Base-by-base conservation (phyloP, 2,888 invertebrate genomes). In the Philhelius pedissequus region DNA sequence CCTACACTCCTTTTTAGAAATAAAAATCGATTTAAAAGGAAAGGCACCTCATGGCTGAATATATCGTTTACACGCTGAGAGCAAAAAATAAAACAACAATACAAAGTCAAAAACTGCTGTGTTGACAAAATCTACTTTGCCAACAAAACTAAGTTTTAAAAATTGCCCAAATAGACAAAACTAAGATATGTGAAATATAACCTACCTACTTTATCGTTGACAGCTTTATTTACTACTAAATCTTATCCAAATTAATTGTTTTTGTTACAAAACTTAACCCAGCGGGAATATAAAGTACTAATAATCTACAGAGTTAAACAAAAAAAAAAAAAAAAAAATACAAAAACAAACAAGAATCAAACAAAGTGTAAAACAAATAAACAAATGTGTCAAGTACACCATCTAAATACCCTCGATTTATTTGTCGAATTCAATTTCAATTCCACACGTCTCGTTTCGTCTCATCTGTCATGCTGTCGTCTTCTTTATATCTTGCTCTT, bases 351-450 rank as follows among this genome's bases (percentile, higher is more conserved):
- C 18, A 30, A n/a, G 38, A 27, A 38, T 4, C 22, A 74, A 70
- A 48, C 58, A 79, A 79, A 80, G 52, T 68, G 52, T 52, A 20
- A 66, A 66, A 38, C 27, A 74, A 73, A 83, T 58, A 76, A 80
- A 80, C 75, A 80, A 84, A 75, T 79, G 80, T 84, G 84, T 84
- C 80, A 84, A 84, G 75, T 84, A 68, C 80, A 62, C 62, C 15
- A 62, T 62, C 8, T 70, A 76, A 80, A 76, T 71, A 71, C 75
- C 70, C 56, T 68, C 54, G 66, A 75, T 84, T 48, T 79, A 62
- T 76, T 62, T 71, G 83, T 79, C 78, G 78, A 83, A 83, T 78
- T 74, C 50, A 74, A 70, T 74, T 78, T 79, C 83, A 84, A 79
- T 84, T 43, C 22, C 38, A 60, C 27, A 73, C 32, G 38, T 48